Evolutionary conservation across 2,113 vertebrate genomes (phyloP), one percentile per base, ranked within the genome.

Genomic region (Stigmatopora nigra): DNA sequence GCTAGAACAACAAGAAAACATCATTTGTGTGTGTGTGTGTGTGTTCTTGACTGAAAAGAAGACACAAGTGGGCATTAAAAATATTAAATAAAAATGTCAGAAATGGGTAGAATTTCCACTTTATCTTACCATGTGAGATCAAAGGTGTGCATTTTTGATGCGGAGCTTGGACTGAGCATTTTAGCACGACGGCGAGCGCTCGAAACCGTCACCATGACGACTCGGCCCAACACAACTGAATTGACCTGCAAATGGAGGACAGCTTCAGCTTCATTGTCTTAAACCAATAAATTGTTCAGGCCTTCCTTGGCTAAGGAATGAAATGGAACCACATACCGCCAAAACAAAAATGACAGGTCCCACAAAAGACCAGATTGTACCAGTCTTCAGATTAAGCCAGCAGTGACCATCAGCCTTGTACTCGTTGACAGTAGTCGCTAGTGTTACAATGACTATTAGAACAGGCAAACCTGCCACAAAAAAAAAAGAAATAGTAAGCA

Each of bases 351-450:
- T 86, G 35, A 94, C 92, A 0, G 95, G 95, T 14, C 96, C 94
- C 12, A 93, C 94, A 20, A 97, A 98, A 67, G 95, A 93, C 94
- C 96, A 98, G 85, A 96, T 93, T 56, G 91, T 74, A 0, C 91
- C 85, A 7, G 86, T 90, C 82, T 92, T 88, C 36, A 91, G 74
- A 0, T 82, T 94, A 79, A 99, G 92, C 95, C 95, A 97, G 88
- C 95, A 98, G 5, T 91, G 91, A 22, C 84, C 72, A 1, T 91
- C 78, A 41, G 94, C 92, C 85, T 93, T 88, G 0, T 96, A 97
- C 71, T 90, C 86, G 44, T 90, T 80, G 62, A 91, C 87, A n/a
- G 91, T 89, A 20, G 85, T 56, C 0, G 86, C 86, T 76, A 98
- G 59, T 65, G 93, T 95, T 71, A 92, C 68, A 2, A 85, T 89